Percentiles rank a stretch among this genome's conserved stretches.
phyloP scores from a whole-genome alignment of 1,140 invertebrate species.

The Camponotus vicinus region DNA sequence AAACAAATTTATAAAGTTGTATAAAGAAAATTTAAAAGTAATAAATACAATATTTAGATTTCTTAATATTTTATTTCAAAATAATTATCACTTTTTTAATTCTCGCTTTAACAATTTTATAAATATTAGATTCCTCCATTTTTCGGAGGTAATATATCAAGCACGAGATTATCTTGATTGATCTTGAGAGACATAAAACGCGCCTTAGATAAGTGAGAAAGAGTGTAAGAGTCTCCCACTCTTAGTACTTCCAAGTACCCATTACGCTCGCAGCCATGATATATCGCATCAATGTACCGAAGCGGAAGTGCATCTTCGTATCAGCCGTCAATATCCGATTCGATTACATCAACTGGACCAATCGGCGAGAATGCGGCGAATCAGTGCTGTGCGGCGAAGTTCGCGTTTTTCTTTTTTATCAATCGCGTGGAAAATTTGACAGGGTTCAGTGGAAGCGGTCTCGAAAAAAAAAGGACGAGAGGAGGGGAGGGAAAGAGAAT shows the following conservation, averaged over 20 bases:
- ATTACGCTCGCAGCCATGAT: slow-evolving; percentile 8
- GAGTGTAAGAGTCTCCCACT: slow-evolving; percentile 20
- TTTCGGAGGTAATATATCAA: not conserved
- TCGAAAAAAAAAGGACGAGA: slow-evolving; percentile 25
- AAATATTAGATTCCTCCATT: not conserved
- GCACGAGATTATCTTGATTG: slow-evolving; percentile 21
- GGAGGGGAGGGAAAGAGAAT: not conserved
- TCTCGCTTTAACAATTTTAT: not conserved
- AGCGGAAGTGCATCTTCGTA: slow-evolving; percentile 60
- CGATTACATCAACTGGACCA: slow-evolving; percentile 55
- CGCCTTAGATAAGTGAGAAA: slow-evolving; percentile 37
- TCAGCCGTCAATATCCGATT: slow-evolving; percentile 59
- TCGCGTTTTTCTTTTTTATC: slow-evolving; percentile 52
- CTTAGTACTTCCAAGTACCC: not conserved
- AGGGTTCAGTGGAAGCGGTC: slow-evolving; percentile 6
- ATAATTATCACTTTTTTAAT: too few species aligned
- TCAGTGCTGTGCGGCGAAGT: slow-evolving; percentile 13
- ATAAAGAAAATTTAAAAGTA: too few species aligned
- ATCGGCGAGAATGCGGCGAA: slow-evolving; percentile 30
- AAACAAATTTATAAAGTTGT: not conserved
- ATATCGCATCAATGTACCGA: slow-evolving; percentile 14
- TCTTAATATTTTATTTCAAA: too few species aligned
- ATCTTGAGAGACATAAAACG: not conserved
- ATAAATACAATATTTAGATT: too few species aligned
- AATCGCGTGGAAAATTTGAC: slow-evolving; percentile 60